phyloP scores from a whole-genome alignment of 2,113 vertebrate species.

The Noctilio leporinus region DNA sequence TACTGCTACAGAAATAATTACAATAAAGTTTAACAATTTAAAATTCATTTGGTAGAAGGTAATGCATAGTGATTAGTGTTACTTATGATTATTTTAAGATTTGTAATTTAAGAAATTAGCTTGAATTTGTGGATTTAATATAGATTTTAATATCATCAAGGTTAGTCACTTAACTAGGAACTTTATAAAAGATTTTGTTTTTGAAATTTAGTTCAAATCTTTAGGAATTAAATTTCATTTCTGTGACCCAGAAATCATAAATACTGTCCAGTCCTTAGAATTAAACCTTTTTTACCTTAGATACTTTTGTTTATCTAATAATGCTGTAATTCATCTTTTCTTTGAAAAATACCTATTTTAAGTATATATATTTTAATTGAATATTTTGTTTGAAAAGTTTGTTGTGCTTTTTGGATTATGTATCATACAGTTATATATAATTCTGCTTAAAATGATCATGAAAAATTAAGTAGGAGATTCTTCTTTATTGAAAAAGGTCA shows the following conservation, averaged over 20 bases:
- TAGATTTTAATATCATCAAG: constrained; percentile 33
- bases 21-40: background rate
- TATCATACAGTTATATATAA: background rate
- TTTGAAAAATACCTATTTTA: constrained; percentile 27
- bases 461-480: background rate
- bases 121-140: constrained; percentile 24
- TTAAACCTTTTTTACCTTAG: constrained; percentile 7
- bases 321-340: background rate
- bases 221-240: background rate
- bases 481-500: constrained; percentile 9
- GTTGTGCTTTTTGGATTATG: background rate
- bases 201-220: background rate
- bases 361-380: background rate
- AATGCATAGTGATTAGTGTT: background rate
- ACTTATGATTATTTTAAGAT: constrained; percentile 38
- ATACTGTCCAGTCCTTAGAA: background rate
- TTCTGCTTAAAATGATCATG: background rate
- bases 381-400: constrained; percentile 19
- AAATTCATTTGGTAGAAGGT: background rate
- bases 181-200: background rate
- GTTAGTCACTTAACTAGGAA: constrained; percentile 5
- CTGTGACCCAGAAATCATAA: background rate
- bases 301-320: constrained; percentile 1
- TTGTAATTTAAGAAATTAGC: constrained; percentile 11
- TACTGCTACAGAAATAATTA: constrained; percentile 10